These are phyloP conservation scores for Cheilosia scutellata DNA, from an alignment of 2,888 invertebrate species.

Conservation along the genomic window DNA sequence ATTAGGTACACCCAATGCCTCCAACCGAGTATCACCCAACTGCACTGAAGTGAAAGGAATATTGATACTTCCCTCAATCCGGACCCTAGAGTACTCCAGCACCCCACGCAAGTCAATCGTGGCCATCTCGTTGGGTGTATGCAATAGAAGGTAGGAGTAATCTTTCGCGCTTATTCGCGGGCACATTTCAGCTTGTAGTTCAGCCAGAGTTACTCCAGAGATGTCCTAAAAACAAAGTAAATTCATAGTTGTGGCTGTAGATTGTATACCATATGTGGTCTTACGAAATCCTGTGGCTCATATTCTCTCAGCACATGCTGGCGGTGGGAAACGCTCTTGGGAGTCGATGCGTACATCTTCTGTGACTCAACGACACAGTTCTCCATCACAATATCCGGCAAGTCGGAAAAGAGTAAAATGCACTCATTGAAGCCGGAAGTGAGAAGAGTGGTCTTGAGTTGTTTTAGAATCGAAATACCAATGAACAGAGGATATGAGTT, in stretches of 20 bases:
- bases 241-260: background rate
- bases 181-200: conserved; percentile 90
- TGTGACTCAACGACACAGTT: conserved; percentile 95
- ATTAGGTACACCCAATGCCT: conserved; percentile 88
- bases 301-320: conserved; percentile 88
- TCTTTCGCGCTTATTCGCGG: conserved; percentile 95
- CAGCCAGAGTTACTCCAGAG: conserved; percentile 86
- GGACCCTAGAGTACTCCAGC: conserved; percentile 88
- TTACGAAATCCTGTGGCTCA: conserved; percentile 81
- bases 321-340: conserved; percentile 94
- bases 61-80: conserved; percentile 93
- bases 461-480: conserved; percentile 95
- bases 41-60: conserved; percentile 94
- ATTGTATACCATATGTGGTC: conserved; percentile 23
- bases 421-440: conserved; percentile 99
- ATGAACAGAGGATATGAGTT: conserved; percentile 97
- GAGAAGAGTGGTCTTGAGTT: conserved; percentile 92
- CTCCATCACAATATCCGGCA: conserved; percentile 98
- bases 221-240: conserved; percentile 86
- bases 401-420: conserved; percentile 98
- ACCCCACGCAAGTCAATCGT: conserved; percentile 88
- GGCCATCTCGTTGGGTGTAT: conserved; percentile 85
- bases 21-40: conserved; percentile 88
- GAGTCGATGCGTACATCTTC: conserved; percentile 91
- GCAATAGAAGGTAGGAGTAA: conserved; percentile 89